Evolutionary conservation across 2,888 invertebrate genomes (phyloP).

Genomic region (Caenorhabditis japonica): DNA sequence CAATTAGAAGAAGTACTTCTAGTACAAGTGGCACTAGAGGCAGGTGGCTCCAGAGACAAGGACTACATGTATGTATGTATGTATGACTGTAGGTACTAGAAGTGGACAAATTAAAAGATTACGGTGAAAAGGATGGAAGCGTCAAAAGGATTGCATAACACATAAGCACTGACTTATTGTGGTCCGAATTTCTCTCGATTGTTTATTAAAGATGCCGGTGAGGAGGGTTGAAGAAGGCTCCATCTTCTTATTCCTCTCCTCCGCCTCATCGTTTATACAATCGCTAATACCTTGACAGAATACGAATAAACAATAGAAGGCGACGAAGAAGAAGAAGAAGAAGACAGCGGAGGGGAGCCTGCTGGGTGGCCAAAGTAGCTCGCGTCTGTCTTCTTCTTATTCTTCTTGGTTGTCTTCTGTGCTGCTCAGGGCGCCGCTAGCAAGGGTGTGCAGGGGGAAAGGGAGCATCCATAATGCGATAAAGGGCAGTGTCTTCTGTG

Average conservation of each 20-base stretch:
- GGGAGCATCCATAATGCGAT: slow-evolving; percentile 54
- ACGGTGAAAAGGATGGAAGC: background rate
- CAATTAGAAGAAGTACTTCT: slow-evolving; percentile 17
- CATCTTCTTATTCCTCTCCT: background rate
- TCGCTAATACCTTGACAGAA: slow-evolving; percentile 54
- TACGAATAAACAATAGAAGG: slow-evolving; percentile 49
- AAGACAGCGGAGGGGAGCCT: slow-evolving; percentile 9
- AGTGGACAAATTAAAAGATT: slow-evolving; percentile 14
- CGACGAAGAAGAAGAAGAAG: slow-evolving; percentile 12
- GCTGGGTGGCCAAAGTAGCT: slow-evolving; percentile 41
- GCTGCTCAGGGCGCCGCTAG: slow-evolving; percentile 8
- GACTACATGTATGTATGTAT: slow-evolving; percentile 6
- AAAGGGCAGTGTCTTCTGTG: slow-evolving; percentile 45
- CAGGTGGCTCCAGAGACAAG: slow-evolving; percentile 9
- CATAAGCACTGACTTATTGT: slow-evolving; percentile 2
- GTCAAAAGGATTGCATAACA: slow-evolving; percentile 27
- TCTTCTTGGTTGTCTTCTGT: too few relatives aligned
- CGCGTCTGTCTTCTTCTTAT: slow-evolving; percentile 10
- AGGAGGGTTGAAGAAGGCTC: slow-evolving; percentile 9
- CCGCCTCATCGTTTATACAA: slow-evolving; percentile 49
- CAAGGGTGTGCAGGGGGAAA: slow-evolving; percentile 28
- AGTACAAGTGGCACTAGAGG: slow-evolving; percentile 14
- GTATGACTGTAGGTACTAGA: slow-evolving; percentile 6
- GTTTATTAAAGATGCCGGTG: slow-evolving; percentile 53
- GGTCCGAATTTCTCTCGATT: slow-evolving; percentile 40